Evolutionary conservation across 2,113 vertebrate genomes (phyloP).

Genomic region (Neodon shergylaensis): DNA sequence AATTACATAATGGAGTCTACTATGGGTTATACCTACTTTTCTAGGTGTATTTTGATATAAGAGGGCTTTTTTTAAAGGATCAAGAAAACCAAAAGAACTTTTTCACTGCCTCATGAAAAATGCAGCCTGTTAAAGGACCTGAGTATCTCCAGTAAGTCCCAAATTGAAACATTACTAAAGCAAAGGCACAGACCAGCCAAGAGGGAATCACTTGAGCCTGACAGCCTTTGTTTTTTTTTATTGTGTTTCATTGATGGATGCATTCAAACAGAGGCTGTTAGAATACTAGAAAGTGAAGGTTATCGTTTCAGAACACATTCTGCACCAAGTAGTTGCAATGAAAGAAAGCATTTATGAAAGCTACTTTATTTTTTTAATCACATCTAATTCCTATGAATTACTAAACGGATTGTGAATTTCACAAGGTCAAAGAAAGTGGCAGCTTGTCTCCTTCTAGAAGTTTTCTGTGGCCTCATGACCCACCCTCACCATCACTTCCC

Average conservation of each 20-base stretch:
- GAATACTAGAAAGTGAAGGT: conserved; percentile 38
- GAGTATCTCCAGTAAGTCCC: background rate
- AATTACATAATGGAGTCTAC: background rate
- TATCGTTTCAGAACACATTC: background rate
- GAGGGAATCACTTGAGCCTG: background rate
- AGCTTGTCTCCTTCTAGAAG: conserved; percentile 68
- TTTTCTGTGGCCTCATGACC: conserved; percentile 57
- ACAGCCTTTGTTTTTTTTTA: background rate
- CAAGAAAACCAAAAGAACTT: background rate
- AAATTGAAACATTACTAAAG: background rate
- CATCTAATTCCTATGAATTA: conserved; percentile 11
- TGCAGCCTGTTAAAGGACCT: background rate
- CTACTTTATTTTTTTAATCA: background rate
- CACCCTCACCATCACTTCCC: conserved; percentile 46
- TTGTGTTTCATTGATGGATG: background rate
- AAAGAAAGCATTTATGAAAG: background rate
- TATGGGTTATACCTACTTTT: background rate
- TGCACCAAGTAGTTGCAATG: background rate
- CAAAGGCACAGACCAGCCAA: background rate
- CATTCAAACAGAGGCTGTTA: background rate
- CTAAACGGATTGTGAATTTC: conserved; percentile 11
- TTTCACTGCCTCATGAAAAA: background rate
- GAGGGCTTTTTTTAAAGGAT: background rate
- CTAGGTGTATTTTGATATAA: background rate
- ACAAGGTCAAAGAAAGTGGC: conserved; percentile 62